Evolutionary conservation across 2,888 invertebrate species (phyloP), one percentile per base, ranked within the genome.

Genomic region (Diarsia mendica): DNA sequence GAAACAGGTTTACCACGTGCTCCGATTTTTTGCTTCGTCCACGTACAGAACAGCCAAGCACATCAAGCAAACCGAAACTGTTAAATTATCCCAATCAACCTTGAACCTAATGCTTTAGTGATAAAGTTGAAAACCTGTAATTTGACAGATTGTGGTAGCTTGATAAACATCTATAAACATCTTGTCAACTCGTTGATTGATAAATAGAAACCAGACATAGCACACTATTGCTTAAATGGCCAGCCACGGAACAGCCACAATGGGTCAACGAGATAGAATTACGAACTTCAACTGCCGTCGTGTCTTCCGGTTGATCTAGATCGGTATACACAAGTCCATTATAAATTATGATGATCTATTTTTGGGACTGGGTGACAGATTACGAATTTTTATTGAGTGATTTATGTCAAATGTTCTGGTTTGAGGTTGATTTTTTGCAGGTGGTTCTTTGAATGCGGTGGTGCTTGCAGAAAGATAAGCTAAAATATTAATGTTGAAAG

Each of bases 241-340:
- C 53, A 51, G 55, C 18, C 49, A 49, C 49, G 77, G 51, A 28
- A 58, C 28, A 46, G 53, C 67, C 28, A 72, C 66, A 72, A 66
- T 61, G 13, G 65, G 67, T 72, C 84, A 80, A 69, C 20, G 60
- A 23, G 72, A 83, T 79, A 64, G 67, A 71, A 83, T 80, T 83
- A 80, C 67, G 46, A 79, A 66, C 67, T 53, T 64, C 55, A 77
- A 79, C 68, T 33, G 53, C 51, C 58, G 79, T 39, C 58, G 48
- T 49, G 49, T 49, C 55, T 83, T 83, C 63, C 72, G 72, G 80
- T 72, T 79, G 64, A 79, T 80, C 64, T 65, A 80, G 84, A 60
- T 72, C 80, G 53, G 64, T 84, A 28, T 28, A 79, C 8, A 39
- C 4, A 39, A 39, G 64, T 44, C 67, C 67, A 79, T 79, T 79